Base-by-base conservation (phyloP, 2,113 vertebrate species). In the Antechinus stuartii region DNA sequence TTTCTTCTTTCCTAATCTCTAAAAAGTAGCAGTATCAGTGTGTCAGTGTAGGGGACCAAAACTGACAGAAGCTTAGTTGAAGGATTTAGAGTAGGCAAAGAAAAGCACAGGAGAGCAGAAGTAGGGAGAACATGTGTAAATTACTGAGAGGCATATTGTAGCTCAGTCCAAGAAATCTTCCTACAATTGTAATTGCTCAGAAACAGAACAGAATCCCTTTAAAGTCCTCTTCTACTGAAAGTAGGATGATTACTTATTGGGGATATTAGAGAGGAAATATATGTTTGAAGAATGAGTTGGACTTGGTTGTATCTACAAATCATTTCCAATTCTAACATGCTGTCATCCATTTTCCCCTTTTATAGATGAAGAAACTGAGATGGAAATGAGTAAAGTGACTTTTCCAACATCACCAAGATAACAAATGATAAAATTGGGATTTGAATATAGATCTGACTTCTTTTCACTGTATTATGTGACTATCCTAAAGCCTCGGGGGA, bases 81-180 rank as follows among this genome's bases (percentile, higher is more conserved):
- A 84, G 68, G 68, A 42, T 42, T 84, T 84, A 84, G 68, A 84
- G n/a, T 84, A 84, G n/a, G 5, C 6, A 84, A 42, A 84, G 68
- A 22, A 84, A 84, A 84, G 16, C 68, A 84, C 16, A 84, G 7
- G 68, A 42, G 68, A 84, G n/a, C 16, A 84, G 68, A 42, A 42
- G 30, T 16, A 68, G 61, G 30, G 35, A 68, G 35, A 61, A 61
- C 26, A 61, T 19, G 14, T 76, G 5, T n/a, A 94, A 97, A 91
- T 22, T 90, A 61, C 30, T 47, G 42, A n/a, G 25, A 16, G 61
- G 76, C 54, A 95, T 53, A 61, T 19, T 96, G 89, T 94, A 94
- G 54, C 30, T 97, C 47, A 84, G n/a, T 42, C 92, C 76, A 5
- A 68, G 90, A 68, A 0, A 94, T 68, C 84, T 49, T 42, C 0